Evolutionary conservation across 92 coral and sea anemone species (phyloP), one percentile per base, ranked within the genome.

Genomic region (Micromussa lordhowensis): DNA sequence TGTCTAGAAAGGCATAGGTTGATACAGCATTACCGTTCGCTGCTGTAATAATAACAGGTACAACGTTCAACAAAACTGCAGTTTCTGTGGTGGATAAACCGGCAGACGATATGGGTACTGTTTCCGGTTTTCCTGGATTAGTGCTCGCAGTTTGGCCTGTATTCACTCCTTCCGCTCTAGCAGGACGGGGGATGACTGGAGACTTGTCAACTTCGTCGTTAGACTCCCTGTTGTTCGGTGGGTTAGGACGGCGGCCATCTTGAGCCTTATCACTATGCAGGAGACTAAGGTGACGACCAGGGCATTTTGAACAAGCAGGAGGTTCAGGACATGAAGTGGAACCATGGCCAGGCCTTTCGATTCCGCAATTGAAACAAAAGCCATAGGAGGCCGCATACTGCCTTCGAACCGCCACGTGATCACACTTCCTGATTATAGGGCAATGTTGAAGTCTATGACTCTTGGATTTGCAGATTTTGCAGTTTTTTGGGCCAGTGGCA

Each of bases 281-380:
- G 31, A 93, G 73, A 68, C 58, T 82, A 31, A 94, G 64, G 83
- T 94, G 96, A n/a, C 87, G 87, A 8, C 78, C 94, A 24, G 79
- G 44, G 59, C 94, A 91, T 36, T 70, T 68, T 28, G 86, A 34
- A 64, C 94, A 92, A 36, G 94, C 86, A 5, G 96, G 92, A 57
- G 89, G 90, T 15, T 88, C 90, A 68, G 94, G 94, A 77, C 89
- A 93, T 31, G 87, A 63, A 5, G 77, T 69, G 68, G 82, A 40
- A 40, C 48, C n/a, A n/a, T n/a, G n/a, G n/a, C n/a, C n/a, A n/a
- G n/a, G n/a, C n/a, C n/a, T n/a, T n/a, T n/a, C n/a, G n/a, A 36
- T 36, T 2, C 40, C 40, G 40, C 94, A 91, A 85, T 90, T 92
- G 78, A 92, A 92, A 68, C 40, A 36, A 36, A 36, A 36, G 2